Evolutionary conservation across 1,140 invertebrate genomes (phyloP).

Genomic region (Papilio xuthus): DNA sequence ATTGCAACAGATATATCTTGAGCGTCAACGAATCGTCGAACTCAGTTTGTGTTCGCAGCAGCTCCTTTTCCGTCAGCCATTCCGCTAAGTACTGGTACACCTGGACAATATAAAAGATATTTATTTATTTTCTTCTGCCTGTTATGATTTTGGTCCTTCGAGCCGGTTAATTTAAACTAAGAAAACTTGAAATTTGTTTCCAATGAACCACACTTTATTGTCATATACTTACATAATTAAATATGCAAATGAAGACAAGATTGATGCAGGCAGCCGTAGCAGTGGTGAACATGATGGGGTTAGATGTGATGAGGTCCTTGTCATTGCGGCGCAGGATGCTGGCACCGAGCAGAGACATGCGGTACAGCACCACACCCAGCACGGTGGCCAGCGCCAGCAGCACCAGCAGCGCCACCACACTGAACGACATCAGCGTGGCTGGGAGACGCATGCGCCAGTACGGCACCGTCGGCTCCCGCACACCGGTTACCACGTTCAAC

Average conservation of each 20-base stretch:
- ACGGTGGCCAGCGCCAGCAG: constrained; percentile 92
- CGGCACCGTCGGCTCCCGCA: constrained; percentile 90
- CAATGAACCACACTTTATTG: no score
- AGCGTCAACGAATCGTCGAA: constrained; percentile 98
- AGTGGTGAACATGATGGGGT: constrained; percentile 91
- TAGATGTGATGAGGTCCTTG: constrained; percentile 83
- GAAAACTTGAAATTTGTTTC: no score
- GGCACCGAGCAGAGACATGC: constrained; percentile 92
- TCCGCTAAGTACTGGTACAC: constrained; percentile 94
- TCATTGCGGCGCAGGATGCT: constrained; percentile 81
- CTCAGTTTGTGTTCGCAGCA: constrained; percentile 97
- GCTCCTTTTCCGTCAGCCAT: constrained; percentile 96
- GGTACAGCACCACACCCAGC: constrained; percentile 94
- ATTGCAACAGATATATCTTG: constrained; percentile 98
- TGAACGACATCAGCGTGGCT: constrained; percentile 91
- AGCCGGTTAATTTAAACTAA: not conserved
- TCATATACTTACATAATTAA: constrained; percentile 90
- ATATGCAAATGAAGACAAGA: constrained; percentile 91
- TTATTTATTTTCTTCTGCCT: not conserved
- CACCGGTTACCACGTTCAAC: constrained; percentile 89
- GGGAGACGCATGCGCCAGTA: constrained; percentile 94
- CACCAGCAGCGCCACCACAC: constrained; percentile 90
- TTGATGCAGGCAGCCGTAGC: constrained; percentile 93
- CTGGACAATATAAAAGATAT: constrained; percentile 70
- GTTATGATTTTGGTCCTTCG: constrained; percentile 5